Evolutionary conservation across 2,888 invertebrate species (phyloP).

Genomic region (Stenodera caucasica): DNA sequence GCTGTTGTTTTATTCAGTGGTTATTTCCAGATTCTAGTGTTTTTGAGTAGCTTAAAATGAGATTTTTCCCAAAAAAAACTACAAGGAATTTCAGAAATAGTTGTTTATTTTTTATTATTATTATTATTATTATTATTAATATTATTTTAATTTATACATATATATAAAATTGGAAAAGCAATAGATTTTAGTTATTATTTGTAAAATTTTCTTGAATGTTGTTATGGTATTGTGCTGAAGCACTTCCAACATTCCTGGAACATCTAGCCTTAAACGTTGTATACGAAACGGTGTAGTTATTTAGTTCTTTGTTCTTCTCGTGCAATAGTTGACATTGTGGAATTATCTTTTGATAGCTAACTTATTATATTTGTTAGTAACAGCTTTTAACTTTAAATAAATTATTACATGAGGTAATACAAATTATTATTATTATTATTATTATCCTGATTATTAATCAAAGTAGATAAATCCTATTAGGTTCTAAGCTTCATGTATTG

Average conservation of each 20-base stretch:
- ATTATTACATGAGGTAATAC: conserved; percentile 38
- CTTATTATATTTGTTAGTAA: conserved; percentile 49
- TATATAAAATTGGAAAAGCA: conserved; percentile 39
- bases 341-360: conserved; percentile 48
- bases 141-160: background rate
- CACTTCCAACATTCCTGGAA: conserved; percentile 41
- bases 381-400: conserved; percentile 52
- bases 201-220: conserved; percentile 29
- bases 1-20: conserved; percentile 14
- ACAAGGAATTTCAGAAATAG: conserved; percentile 19
- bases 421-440: too few relatives aligned
- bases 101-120: conserved; percentile 8
- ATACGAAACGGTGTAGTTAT: conserved; percentile 53
- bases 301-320: conserved; percentile 45
- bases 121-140: too few relatives aligned
- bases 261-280: conserved; percentile 52
- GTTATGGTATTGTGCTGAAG: conserved; percentile 14
- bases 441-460: too few relatives aligned
- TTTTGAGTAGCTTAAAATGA: conserved; percentile 7
- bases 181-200: conserved; percentile 38
- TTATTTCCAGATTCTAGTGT: conserved; percentile 18
- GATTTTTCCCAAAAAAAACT: conserved; percentile 9
- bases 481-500: too few relatives aligned
- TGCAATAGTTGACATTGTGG: conserved; percentile 50
- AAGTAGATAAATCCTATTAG: too few relatives aligned